phyloP scores from a whole-genome alignment of 37 sponge, comb jelly and placozoan genomes.

The Crambe crambe region DNA sequence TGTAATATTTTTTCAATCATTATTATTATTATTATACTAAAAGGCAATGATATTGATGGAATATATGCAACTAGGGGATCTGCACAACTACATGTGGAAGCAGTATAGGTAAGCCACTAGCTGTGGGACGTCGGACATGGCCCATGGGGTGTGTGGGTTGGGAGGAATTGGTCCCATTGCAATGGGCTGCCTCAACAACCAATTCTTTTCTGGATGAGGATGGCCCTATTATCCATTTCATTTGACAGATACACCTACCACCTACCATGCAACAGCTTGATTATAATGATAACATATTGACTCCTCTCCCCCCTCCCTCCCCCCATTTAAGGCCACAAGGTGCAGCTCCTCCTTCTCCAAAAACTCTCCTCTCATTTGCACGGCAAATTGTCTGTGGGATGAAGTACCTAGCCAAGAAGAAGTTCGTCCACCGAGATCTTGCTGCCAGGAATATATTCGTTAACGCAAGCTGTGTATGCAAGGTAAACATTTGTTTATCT shows the following conservation, averaged over 20 bases:
- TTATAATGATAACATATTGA: no score
- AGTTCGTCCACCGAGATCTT: conserved; percentile 74
- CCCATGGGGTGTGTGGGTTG: no score
- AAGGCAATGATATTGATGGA: conserved; percentile 64
- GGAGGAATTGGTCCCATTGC: no score
- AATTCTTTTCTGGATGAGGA: no score
- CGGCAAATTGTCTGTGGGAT: conserved; percentile 65
- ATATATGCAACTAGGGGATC: conserved; percentile 54
- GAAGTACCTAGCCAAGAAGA: conserved; percentile 55
- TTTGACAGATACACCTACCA: no score
- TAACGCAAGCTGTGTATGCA: conserved; percentile 24
- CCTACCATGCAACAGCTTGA: no score
- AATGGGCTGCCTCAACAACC: no score
- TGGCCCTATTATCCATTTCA: no score
- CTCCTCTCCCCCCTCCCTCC: no score
- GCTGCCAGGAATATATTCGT: conserved; percentile 69
- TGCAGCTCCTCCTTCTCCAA: background rate
- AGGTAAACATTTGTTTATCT: no score
- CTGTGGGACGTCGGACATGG: no score
- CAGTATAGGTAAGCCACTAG: conserved; percentile 7
- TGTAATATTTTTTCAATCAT: background rate
- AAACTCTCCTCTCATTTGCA: conserved; percentile 29
- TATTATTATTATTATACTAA: background rate
- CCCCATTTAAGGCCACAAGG: background rate
- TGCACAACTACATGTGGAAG: conserved; percentile 33